Percentiles rank a stretch among this genome's conserved stretches.
phyloP scores from a whole-genome alignment of 2,888 invertebrate genomes.

The Cetonia aurata region DNA sequence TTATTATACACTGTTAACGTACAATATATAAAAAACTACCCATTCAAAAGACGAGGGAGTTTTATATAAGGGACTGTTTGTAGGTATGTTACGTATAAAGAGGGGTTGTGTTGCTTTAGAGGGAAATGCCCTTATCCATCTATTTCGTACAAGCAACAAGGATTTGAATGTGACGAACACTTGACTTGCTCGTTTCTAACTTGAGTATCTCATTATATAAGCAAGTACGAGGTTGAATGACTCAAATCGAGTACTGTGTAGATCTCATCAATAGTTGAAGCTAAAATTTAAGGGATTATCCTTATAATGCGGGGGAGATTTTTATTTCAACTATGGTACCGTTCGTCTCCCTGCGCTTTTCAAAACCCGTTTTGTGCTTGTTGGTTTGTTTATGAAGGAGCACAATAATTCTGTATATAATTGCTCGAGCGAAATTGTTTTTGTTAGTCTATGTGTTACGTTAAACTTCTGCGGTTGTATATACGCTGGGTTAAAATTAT shows the following conservation, averaged over 20 bases:
- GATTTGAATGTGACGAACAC: conserved; percentile 54
- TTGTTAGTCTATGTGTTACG: too few relatives aligned
- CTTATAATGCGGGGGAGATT: not conserved
- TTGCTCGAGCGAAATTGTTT: too few relatives aligned
- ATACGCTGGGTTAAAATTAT: not conserved
- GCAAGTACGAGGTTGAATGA: conserved; percentile 55
- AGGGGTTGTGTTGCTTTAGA: not conserved
- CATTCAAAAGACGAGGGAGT: not conserved
- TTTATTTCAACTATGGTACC: not conserved
- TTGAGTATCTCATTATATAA: conserved; percentile 56
- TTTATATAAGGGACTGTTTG: conserved; percentile 23
- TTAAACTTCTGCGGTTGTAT: too few relatives aligned
- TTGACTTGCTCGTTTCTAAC: conserved; percentile 53
- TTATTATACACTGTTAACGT: too few relatives aligned
- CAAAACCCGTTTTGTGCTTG: too few relatives aligned
- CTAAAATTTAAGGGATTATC: conserved; percentile 46
- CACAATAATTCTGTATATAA: too few relatives aligned
- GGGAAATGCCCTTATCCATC: conserved; percentile 20
- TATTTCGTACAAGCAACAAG: conserved; percentile 44
- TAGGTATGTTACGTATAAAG: conserved; percentile 14
- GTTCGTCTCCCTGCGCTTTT: not conserved
- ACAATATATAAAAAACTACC: not conserved
- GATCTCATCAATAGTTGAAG: conserved; percentile 50
- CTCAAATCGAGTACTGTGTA: conserved; percentile 53
- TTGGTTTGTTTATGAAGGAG: too few relatives aligned